Percentiles rank a stretch among this genome's conserved stretches.
Evolutionary conservation across 1,140 invertebrate species (phyloP).

Genomic region (Zaprionus africanus): DNA sequence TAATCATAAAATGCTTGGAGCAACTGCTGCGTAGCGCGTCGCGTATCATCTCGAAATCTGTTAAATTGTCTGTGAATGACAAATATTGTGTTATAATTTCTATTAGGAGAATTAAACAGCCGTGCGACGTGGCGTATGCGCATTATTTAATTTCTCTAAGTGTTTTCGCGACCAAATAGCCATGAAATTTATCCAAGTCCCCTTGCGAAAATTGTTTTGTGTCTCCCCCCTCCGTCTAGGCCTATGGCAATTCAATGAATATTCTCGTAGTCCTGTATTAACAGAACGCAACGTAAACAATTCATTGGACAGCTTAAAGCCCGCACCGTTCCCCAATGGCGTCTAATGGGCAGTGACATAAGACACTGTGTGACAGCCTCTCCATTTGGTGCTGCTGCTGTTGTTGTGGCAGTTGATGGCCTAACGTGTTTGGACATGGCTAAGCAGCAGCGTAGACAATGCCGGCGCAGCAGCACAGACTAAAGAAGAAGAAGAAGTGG

Average conservation of each 20-base stretch:
- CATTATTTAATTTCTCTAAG: slow-evolving; percentile 79
- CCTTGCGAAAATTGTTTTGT: slow-evolving; percentile 12
- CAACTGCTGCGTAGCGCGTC: neutral
- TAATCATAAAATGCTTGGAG: slow-evolving; percentile 70
- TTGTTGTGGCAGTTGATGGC: slow-evolving; percentile 53
- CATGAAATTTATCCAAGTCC: slow-evolving; percentile 56
- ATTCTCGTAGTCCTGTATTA: slow-evolving; percentile 32
- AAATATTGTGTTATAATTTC: slow-evolving; percentile 82
- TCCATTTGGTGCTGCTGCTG: slow-evolving; percentile 31
- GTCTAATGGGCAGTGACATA: slow-evolving; percentile 78
- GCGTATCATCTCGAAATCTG: slow-evolving; percentile 57
- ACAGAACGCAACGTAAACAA: slow-evolving; percentile 38
- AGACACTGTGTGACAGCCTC: slow-evolving; percentile 64
- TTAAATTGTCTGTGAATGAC: slow-evolving; percentile 82
- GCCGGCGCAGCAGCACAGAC: slow-evolving; percentile 8
- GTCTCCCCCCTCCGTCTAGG: slow-evolving; percentile 1
- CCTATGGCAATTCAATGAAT: slow-evolving; percentile 40
- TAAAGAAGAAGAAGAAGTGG: neutral
- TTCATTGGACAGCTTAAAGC: slow-evolving; percentile 55
- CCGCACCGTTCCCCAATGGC: slow-evolving; percentile 33
- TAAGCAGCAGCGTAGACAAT: slow-evolving; percentile 67
- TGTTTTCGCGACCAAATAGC: slow-evolving; percentile 59
- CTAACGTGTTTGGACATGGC: slow-evolving; percentile 78
- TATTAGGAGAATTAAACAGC: slow-evolving; percentile 77
- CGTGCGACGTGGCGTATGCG: slow-evolving; percentile 68